Conservation (phyloP, 2,113 vertebrate genomes). For the Menura novaehollandiae region DNA sequence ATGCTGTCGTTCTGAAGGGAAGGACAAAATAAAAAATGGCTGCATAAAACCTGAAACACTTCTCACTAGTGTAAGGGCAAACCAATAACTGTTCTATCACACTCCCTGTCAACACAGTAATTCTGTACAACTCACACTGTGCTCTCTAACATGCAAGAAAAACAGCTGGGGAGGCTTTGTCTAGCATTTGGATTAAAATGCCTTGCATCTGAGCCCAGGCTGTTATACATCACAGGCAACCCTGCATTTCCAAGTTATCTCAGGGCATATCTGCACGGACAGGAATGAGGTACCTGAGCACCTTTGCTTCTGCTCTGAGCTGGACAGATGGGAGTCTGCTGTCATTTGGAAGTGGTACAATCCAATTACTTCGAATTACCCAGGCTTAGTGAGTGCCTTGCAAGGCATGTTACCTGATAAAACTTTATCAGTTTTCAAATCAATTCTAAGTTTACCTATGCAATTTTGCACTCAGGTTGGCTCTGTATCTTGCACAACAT, state of each 20-base stretch:
- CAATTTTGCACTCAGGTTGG: background rate
- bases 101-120: background rate
- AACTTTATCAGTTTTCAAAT: background rate
- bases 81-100: background rate
- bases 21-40: background rate
- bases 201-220: background rate
- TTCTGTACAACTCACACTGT: background rate
- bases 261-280: background rate
- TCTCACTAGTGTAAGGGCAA: background rate
- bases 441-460: background rate
- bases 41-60: background rate
- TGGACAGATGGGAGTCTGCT: background rate
- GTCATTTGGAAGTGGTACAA: background rate
- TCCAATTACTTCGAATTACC: background rate
- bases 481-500: background rate
- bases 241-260: background rate
- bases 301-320: background rate
- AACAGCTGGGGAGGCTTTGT: background rate
- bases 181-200: background rate
- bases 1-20: background rate
- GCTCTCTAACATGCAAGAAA: background rate
- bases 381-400: background rate
- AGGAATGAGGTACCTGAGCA: background rate
- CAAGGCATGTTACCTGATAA: background rate
- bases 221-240: background rate